Conservation (phyloP, 1,140 invertebrate species). For the Maconellicoccus hirsutus region DNA sequence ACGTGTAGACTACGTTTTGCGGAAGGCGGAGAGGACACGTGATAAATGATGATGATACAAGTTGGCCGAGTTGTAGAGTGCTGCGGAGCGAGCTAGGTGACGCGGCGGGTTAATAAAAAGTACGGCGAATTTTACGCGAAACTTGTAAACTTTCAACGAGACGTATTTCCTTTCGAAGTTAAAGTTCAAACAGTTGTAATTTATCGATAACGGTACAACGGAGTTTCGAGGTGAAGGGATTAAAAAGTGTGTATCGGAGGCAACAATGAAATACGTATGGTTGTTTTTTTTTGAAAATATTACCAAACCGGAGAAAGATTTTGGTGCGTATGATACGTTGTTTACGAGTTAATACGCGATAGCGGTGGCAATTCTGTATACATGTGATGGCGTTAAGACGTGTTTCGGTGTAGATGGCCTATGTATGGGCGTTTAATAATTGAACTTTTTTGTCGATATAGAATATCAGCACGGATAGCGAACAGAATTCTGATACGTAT, state of each 20-base stretch:
- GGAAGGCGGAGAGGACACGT: background rate
- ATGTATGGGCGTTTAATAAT: background rate
- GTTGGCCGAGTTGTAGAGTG: background rate
- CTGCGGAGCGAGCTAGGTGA: background rate
- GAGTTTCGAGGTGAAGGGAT: too few species aligned
- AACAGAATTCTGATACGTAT: conserved; percentile 40
- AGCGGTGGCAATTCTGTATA: too few species aligned
- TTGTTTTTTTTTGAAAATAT: too few species aligned
- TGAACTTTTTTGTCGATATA: conserved; percentile 16
- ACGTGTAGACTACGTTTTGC: too few species aligned
- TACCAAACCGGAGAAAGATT: too few species aligned
- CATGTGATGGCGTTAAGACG: too few species aligned
- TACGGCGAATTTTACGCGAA: background rate
- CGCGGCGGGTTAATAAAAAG: background rate
- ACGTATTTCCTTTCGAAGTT: conserved; percentile 8
- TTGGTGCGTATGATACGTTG: too few species aligned
- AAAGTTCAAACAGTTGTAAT: conserved; percentile 9
- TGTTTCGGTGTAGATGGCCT: too few species aligned
- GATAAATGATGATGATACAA: background rate
- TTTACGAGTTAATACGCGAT: too few species aligned
- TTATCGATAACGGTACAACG: background rate
- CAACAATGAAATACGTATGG: background rate
- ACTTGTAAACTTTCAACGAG: conserved; percentile 8
- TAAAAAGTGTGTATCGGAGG: too few species aligned
- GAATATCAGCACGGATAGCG: conserved; percentile 26